Evolutionary conservation across 2,888 invertebrate species (phyloP).

Genomic region (Luperina nickerlii): DNA sequence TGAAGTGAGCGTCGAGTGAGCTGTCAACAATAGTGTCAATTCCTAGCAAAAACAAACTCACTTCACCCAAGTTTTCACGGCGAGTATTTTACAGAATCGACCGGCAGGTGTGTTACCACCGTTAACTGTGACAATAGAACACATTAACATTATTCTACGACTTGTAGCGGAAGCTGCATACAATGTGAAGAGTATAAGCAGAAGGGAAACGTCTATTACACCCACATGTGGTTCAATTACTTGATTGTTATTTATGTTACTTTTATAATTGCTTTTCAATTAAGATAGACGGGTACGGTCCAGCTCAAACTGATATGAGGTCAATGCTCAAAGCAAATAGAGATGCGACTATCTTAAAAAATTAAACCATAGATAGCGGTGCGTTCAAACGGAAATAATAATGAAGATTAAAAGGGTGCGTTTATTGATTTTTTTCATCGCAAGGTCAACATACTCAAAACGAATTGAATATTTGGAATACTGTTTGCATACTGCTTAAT

Average conservation of each 20-base stretch:
- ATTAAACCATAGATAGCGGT: conserved; percentile 32
- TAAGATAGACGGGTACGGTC: conserved; percentile 67
- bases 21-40: too few species aligned
- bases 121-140: conserved; percentile 59
- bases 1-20: too few species aligned
- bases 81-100: too few species aligned
- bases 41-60: too few species aligned
- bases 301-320: conserved; percentile 36
- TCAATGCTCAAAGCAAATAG: conserved; percentile 52
- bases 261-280: conserved; percentile 82
- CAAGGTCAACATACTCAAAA: conserved; percentile 39
- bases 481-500: conserved; percentile 46
- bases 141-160: conserved; percentile 51
- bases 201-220: conserved; percentile 59
- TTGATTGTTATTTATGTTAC: conserved; percentile 85
- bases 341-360: conserved; percentile 26
- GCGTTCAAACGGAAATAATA: conserved; percentile 39
- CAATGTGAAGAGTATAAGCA: conserved; percentile 29
- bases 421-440: conserved; percentile 45
- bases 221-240: conserved; percentile 74
- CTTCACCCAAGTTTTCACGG: too few species aligned
- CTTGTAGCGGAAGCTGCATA: conserved; percentile 49
- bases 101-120: conserved; percentile 34
- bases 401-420: conserved; percentile 33
- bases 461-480: conserved; percentile 29